Percentiles rank a stretch among this genome's conserved stretches.
phyloP scores from a whole-genome alignment of 2,113 vertebrate genomes.

The Lagopus muta region DNA sequence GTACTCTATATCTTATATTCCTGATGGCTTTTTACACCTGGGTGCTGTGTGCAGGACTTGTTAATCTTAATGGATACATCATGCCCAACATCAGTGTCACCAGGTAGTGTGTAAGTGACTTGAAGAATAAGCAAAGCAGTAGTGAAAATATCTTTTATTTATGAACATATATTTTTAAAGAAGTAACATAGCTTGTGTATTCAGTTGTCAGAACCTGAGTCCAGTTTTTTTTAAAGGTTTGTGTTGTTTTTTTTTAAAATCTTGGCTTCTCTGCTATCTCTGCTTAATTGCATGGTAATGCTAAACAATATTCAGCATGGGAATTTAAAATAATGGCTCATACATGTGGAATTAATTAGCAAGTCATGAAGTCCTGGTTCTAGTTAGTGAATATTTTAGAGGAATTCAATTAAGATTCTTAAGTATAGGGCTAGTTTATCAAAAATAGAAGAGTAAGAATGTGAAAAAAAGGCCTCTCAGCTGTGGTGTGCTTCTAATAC shows the following conservation, averaged over 20 bases:
- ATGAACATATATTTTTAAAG: background rate
- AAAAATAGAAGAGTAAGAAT: constrained; percentile 64
- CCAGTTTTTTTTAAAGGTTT: background rate
- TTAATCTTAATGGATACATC: background rate
- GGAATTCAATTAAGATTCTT: constrained; percentile 53
- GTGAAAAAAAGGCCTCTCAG: constrained; percentile 31
- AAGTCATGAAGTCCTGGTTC: constrained; percentile 39
- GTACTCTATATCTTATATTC: background rate
- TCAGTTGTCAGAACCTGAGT: background rate
- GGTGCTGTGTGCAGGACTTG: background rate
- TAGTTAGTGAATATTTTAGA: constrained; percentile 70
- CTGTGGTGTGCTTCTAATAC: background rate
- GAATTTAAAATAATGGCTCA: constrained; percentile 31
- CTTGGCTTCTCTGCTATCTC: constrained; percentile 17
- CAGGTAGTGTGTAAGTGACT: background rate
- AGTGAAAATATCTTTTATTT: background rate
- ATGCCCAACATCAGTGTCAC: background rate
- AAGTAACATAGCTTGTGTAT: background rate
- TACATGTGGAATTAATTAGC: constrained; percentile 59
- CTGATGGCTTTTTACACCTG: background rate
- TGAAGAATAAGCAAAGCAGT: background rate
- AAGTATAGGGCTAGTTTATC: constrained; percentile 39
- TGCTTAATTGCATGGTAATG: constrained; percentile 33
- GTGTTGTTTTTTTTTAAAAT: background rate
- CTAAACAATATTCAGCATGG: constrained; percentile 5